phyloP scores from a whole-genome alignment of 2,113 vertebrate species.

The Macrotis lagotis region DNA sequence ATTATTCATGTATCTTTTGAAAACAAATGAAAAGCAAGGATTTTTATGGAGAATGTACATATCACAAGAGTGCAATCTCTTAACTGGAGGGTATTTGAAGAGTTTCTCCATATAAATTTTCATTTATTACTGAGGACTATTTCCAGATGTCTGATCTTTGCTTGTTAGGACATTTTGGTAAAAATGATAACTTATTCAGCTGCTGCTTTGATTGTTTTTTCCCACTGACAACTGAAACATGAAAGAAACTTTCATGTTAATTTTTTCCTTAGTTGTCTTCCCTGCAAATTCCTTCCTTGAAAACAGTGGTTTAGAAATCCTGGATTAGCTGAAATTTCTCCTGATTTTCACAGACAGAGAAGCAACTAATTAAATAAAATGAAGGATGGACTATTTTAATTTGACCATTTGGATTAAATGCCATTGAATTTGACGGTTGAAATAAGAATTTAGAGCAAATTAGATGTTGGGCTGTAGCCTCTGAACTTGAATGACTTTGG shows the following conservation, averaged over 20 bases:
- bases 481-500: background rate
- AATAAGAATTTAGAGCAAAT: slow-evolving; percentile 42
- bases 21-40: slow-evolving; percentile 58
- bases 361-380: background rate
- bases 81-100: background rate
- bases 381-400: background rate
- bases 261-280: background rate
- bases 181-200: slow-evolving; percentile 57
- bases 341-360: slow-evolving; percentile 32
- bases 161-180: slow-evolving; percentile 52
- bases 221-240: slow-evolving; percentile 24
- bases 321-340: slow-evolving; percentile 30
- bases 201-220: slow-evolving; percentile 13
- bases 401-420: slow-evolving; percentile 25
- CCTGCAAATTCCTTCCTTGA: slow-evolving; percentile 25
- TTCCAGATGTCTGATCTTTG: slow-evolving; percentile 67
- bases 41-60: slow-evolving; percentile 10
- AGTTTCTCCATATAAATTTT: slow-evolving; percentile 47
- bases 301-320: slow-evolving; percentile 14
- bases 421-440: slow-evolving; percentile 36
- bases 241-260: slow-evolving; percentile 32
- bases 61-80: slow-evolving; percentile 24
- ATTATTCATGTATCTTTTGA: slow-evolving; percentile 62
- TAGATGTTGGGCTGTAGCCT: slow-evolving; percentile 27
- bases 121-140: slow-evolving; percentile 32